These are phyloP conservation scores for Pachyseris speciosa DNA, from an alignment of 64 coral and sea anemone genomes.

Conservation along the genomic window DNA sequence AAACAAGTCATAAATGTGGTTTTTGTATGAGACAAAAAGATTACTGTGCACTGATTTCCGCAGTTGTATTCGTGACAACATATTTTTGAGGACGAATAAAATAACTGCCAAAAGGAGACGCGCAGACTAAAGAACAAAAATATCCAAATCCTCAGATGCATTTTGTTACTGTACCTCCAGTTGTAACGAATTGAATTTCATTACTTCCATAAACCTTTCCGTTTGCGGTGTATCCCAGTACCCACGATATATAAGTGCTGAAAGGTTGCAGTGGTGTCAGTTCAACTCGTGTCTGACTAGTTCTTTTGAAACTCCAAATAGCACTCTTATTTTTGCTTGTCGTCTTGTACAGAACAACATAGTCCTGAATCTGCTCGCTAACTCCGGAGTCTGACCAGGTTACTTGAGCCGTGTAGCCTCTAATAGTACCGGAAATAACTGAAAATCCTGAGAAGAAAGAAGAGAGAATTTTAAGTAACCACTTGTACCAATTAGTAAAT, in stretches of 20 bases:
- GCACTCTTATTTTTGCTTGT: neutral
- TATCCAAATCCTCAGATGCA: too few species aligned
- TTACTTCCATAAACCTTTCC: constrained; percentile 10
- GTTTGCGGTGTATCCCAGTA: neutral
- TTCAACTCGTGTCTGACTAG: neutral
- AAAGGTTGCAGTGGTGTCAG: neutral
- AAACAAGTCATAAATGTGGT: too few species aligned
- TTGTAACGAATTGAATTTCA: neutral
- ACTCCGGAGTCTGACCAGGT: neutral
- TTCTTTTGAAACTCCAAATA: neutral
- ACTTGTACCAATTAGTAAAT: too few species aligned
- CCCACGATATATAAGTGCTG: neutral
- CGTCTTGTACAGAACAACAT: neutral
- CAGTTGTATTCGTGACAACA: too few species aligned
- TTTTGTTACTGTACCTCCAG: neutral
- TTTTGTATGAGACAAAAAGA: too few species aligned
- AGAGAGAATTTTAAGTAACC: neutral
- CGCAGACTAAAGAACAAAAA: too few species aligned
- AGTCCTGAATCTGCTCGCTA: neutral
- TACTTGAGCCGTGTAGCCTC: neutral
- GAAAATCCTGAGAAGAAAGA: neutral
- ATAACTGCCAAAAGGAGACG: too few species aligned
- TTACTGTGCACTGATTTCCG: too few species aligned
- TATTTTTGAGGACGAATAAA: too few species aligned
- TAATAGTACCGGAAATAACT: neutral